Percentiles rank a stretch among this genome's conserved stretches.
Evolutionary conservation across 2,797 vertebrate genomes (phyloP).

Genomic region (Corythornis leucogaster): DNA sequence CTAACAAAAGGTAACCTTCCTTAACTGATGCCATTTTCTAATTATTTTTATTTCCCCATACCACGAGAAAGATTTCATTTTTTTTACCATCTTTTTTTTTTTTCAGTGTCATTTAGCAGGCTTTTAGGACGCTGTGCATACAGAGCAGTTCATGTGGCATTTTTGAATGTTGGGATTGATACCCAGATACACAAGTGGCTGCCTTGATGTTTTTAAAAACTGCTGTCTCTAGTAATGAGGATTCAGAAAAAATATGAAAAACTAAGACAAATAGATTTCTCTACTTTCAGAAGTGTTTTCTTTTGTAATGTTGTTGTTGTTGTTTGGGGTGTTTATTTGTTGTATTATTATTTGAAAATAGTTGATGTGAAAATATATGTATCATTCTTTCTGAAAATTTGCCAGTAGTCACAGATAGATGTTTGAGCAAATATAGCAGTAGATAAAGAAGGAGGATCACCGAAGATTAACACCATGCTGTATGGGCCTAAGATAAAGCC

Average conservation of each 20-base stretch:
- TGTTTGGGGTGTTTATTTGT: background rate
- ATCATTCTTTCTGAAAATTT: background rate
- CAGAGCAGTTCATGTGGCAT: background rate
- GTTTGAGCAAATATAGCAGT: background rate
- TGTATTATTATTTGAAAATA: background rate
- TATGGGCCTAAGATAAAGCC: background rate
- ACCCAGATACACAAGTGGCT: background rate
- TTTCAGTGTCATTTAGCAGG: background rate
- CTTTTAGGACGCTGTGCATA: background rate
- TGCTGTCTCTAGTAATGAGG: background rate
- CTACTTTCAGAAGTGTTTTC: background rate
- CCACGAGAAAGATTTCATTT: background rate
- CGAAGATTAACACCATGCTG: background rate
- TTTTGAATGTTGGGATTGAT: background rate
- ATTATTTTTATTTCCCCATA: background rate
- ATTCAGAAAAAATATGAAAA: background rate
- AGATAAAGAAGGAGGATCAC: background rate
- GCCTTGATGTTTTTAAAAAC: background rate
- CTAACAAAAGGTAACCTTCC: background rate
- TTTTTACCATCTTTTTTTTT: background rate
- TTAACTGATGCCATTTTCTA: background rate
- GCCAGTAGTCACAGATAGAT: background rate
- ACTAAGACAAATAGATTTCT: background rate
- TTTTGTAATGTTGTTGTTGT: background rate
- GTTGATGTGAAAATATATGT: background rate